Base-by-base conservation (phyloP, 2,797 vertebrate species). In the Clarias pachynema region DNA sequence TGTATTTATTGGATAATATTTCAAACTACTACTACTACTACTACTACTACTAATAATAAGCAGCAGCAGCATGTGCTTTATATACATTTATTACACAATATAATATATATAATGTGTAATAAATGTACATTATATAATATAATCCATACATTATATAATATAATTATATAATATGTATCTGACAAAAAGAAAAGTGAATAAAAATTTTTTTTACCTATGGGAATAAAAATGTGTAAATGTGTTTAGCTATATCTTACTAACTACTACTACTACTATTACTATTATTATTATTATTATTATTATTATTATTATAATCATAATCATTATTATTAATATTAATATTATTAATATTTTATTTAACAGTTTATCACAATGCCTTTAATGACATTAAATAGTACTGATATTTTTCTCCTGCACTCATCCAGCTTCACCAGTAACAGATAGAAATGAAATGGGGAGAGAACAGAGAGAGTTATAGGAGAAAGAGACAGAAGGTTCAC, bases 401-500 rank as follows among this genome's bases (percentile, higher is more conserved):
- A 49, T 2, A 0, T 75, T 53, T 53, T 44, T 72, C 0, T 5
- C 4, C 24, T 7, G 3, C 12, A 73, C 2, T 8, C 3, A 20
- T 75, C 26, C 0, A 0, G 29, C n/a, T 53, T 53, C 20, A 26
- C 29, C 18, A 56, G 10, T 56, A n/a, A 37, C 0, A 15, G 57
- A 15, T 12, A 34, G 5, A 63, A 84, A 15, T 26, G 26, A 79
- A 37, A 31, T 3, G 56, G 4, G 24, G 83, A 73, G n/a, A 72
- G 66, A 89, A 83, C 18, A 81, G 88, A 81, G 69, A 78, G 77
- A 73, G 70, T 49, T 24, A 44, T 15, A 62, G 31, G 29, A 20
- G 59, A 29, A 82, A 53, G 29, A 62, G 29, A 34, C 79, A 72
- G 56, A 87, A 86, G 87, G 90, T 83, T 88, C 86, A 14, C 57